Conservation (phyloP, 2,888 invertebrate species). For the Platerodrilus igneus region DNA sequence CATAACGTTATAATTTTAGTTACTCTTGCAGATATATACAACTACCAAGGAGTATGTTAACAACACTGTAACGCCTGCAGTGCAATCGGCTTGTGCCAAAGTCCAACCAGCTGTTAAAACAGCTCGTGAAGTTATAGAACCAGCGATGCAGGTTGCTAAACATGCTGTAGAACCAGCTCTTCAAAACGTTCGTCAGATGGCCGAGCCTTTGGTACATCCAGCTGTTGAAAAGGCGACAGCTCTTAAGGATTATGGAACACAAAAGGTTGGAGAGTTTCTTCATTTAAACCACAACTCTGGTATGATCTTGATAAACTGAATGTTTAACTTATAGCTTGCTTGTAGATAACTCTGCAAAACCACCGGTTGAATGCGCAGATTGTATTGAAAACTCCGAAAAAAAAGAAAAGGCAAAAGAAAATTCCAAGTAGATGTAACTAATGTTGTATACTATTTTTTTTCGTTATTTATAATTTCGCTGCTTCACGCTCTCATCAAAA, state of each 20-base stretch:
- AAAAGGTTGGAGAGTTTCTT: conserved; percentile 38
- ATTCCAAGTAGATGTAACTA: too few relatives aligned
- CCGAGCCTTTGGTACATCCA: conserved; percentile 35
- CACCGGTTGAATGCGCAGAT: conserved; percentile 21
- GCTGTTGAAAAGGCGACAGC: conserved; percentile 35
- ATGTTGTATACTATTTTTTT: too few relatives aligned
- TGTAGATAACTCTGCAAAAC: conserved; percentile 7
- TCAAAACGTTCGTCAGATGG: conserved; percentile 19
- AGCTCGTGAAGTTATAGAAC: conserved; percentile 24
- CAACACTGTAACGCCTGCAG: conserved; percentile 37
- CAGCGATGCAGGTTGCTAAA: conserved; percentile 28
- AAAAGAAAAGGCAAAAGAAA: conserved; percentile 2
- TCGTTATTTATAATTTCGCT: conserved; percentile 12
- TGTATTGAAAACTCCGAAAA: conserved; percentile 20
- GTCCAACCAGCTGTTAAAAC: conserved; percentile 33
- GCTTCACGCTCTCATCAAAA: conserved; percentile 6
- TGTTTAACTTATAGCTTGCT: conserved; percentile 3
- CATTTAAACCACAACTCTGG: conserved; percentile 20
- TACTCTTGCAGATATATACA: conserved; percentile 45
- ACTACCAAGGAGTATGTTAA: conserved; percentile 45
- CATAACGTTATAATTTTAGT: too few relatives aligned
- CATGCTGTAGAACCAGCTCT: conserved; percentile 17
- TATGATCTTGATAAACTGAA: not conserved
- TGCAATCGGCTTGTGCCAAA: conserved; percentile 30
- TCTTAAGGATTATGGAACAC: conserved; percentile 37